Base-by-base conservation (phyloP, 2,797 vertebrate species). In the Anabas testudineus region DNA sequence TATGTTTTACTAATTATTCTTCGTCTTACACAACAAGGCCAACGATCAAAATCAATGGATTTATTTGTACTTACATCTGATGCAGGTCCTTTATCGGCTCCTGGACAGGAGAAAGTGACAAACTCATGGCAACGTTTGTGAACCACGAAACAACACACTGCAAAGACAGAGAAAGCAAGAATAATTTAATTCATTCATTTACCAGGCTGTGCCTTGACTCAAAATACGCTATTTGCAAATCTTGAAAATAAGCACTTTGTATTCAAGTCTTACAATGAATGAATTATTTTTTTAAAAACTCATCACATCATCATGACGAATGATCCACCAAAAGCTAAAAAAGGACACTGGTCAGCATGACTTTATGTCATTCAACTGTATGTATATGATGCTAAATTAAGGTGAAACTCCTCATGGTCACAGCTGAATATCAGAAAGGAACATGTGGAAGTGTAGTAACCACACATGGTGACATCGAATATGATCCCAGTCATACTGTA, bases 101-200 rank as follows among this genome's bases (percentile, higher is more conserved):
- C 97, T 0, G 97, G 97, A 89, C 97, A 99, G 88, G 95, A 95
- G 93, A 99, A 99, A 7, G 97, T 98, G 83, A 99, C 97, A 14
- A 99, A 99, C 74, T 98, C 97, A 97, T 99, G 97, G 93, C 97
- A 98, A 42, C 97, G 92, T 79, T 99, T 99, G 93, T 99, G 97
- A 62, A 99, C 97, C 18, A 99, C 97, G 13, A 99, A 98, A 92
- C 96, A 98, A 91, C 97, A 98, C 74, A 98, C 97, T 98, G 94
- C 48, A 78, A 67, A 83, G 62, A 74, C 62, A 68, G 21, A 36
- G 10, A 30, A 13, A 71, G 32, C 59, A 3, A 34, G 4, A 30
- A 39, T 15, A 3, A 39, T 4, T 39, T 14, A 12, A 15, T 39
- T 12, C 37, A 12, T 34, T n/a, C 7, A 28, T 26, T 22, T 15